Base-by-base conservation (phyloP, 2,797 vertebrate genomes). In the Sebastiscus tertius region DNA sequence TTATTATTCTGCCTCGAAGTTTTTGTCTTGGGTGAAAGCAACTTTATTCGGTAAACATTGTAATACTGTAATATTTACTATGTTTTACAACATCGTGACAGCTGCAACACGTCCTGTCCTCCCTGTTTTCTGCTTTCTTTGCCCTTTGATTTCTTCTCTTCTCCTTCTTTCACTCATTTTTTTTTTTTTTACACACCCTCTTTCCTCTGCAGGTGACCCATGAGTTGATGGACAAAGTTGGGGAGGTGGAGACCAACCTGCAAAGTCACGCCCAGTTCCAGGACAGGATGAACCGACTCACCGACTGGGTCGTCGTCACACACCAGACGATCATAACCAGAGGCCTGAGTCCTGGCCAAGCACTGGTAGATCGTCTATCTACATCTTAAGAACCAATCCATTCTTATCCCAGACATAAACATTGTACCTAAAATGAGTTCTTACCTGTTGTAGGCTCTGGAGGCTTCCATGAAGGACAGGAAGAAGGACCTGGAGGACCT, bases 151-250 rank as follows among this genome's bases (percentile, higher is more conserved):
- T 9, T 18, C 33, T 58, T 36, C 8, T 34, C 31, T 1, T 16
- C 8, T 26, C 20, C 4, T 5, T 20, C 8, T 9, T 46, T 42
- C 5, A 6, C 22, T 72, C 2, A 22, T 14, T 31, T 2, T 2
- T 20, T 12, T 29, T 24, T 24, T 24, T 54, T 20, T 12, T 29
- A 5, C 4, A 8, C 20, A 16, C 16, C 6, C 16, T 1, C 6
- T 56, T 52, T 68, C 11, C 22, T 66, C 65, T 77, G 8, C 59
- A 98, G 97, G 94, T 97, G 46, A 96, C 96, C 18, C 95, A 88
- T 72, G 97, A 97, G 87, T 76, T 98, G 66, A 87, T 97, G 80
- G 96, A 96, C 61, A 97, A 96, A 89, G 86, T 96, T 22, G 94
- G 94, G 8, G 96, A 97, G 83, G 77, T 96, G 62, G 96, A 97